Percentiles rank a stretch among this genome's conserved stretches.
These are phyloP conservation scores for Saccostrea glomerata DNA, from an alignment of 1,140 invertebrate genomes.

Conservation along the genomic window DNA sequence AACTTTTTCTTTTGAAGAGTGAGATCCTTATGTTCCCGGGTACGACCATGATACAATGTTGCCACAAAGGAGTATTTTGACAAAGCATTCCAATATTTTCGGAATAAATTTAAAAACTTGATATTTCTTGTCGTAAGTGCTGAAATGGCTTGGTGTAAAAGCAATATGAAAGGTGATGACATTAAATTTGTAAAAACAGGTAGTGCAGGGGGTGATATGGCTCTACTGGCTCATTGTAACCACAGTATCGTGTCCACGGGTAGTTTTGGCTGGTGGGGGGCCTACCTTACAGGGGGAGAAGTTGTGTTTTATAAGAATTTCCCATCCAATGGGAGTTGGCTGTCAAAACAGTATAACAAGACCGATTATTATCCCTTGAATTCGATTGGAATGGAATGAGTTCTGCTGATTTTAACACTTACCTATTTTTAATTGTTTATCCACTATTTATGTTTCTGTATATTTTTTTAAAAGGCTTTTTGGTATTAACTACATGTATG, in stretches of 20 bases:
- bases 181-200: conserved; percentile 50
- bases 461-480: too few species aligned
- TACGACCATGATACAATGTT: conserved; percentile 53
- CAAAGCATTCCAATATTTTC: conserved; percentile 54
- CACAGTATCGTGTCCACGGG: conserved; percentile 72
- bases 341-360: conserved; percentile 51
- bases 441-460: too few species aligned
- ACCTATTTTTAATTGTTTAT: too few species aligned
- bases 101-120: conserved; percentile 41
- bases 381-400: conserved; percentile 64
- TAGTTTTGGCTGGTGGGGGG: conserved; percentile 74
- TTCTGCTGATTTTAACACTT: too few species aligned
- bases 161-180: conserved; percentile 48
- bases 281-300: conserved; percentile 70
- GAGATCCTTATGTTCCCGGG: too few species aligned
- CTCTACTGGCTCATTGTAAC: conserved; percentile 68
- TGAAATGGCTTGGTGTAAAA: conserved; percentile 59
- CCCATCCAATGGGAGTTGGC: conserved; percentile 49
- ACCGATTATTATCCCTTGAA: conserved; percentile 62
- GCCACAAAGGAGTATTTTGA: conserved; percentile 45
- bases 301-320: conserved; percentile 68
- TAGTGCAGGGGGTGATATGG: conserved; percentile 69
- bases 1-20: too few species aligned
- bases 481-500: too few species aligned
- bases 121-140: conserved; percentile 64